Evolutionary conservation across 2,113 vertebrate species (phyloP).

Genomic region (Cervus canadensis): DNA sequence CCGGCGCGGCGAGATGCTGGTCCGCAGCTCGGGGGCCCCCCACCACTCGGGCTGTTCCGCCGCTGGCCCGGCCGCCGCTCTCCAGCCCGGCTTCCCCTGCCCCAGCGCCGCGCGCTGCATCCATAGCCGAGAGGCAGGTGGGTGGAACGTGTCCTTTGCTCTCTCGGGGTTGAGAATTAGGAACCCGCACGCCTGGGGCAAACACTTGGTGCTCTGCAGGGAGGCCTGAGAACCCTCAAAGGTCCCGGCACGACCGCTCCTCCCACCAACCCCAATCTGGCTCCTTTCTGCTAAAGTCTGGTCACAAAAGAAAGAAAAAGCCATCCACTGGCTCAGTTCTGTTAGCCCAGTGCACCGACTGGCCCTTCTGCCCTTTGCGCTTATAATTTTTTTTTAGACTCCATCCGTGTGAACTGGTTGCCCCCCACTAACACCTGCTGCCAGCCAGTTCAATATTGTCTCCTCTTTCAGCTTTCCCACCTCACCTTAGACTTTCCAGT

Average conservation of each 20-base stretch:
- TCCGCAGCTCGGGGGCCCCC: neutral
- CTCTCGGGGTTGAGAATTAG: neutral
- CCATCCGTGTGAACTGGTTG: neutral
- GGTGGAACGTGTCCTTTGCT: neutral
- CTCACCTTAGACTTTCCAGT: neutral
- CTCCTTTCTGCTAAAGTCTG: neutral
- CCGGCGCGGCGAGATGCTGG: accelerated
- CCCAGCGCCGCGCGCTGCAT: neutral
- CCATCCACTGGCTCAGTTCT: neutral
- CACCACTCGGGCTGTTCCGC: accelerated
- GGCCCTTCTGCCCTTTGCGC: neutral
- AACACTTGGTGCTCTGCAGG: neutral
- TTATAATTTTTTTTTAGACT: conserved; percentile 31
- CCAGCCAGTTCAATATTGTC: neutral
- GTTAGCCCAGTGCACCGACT: neutral
- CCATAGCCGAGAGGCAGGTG: neutral
- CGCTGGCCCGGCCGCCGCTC: accelerated
- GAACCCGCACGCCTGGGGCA: neutral
- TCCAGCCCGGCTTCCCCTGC: neutral
- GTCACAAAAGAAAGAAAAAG: neutral
- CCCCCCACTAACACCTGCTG: neutral
- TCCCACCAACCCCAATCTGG: neutral
- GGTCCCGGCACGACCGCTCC: neutral
- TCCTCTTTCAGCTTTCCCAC: neutral
- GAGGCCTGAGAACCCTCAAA: neutral